Evolutionary conservation across 1,140 invertebrate genomes (phyloP).

Genomic region (Hesperophylax magnus): DNA sequence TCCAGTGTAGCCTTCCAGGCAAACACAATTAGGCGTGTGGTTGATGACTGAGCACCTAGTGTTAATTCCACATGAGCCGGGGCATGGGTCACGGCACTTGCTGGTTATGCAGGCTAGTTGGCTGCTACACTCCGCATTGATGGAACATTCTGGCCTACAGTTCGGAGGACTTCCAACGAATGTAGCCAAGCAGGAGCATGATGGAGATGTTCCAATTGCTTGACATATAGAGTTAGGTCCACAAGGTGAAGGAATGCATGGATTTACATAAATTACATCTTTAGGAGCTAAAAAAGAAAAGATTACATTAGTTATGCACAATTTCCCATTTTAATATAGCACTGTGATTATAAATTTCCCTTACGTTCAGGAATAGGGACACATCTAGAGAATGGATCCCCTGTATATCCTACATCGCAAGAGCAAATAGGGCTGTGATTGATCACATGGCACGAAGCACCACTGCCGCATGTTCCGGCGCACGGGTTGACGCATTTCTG

Average conservation of each 20-base stretch:
- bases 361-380: conserved; percentile 62
- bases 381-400: conserved; percentile 74
- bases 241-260: conserved; percentile 76
- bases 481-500: conserved; percentile 76
- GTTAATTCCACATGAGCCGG: conserved; percentile 77
- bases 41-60: conserved; percentile 75
- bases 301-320: background rate
- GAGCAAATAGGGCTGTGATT: conserved; percentile 75
- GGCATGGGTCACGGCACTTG: conserved; percentile 79
- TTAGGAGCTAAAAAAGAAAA: conserved; percentile 50
- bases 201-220: conserved; percentile 71
- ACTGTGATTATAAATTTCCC: conserved; percentile 47
- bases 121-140: conserved; percentile 77
- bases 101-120: conserved; percentile 77
- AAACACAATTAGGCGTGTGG: conserved; percentile 76
- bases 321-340: background rate
- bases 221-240: conserved; percentile 77
- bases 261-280: conserved; percentile 64
- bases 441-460: conserved; percentile 72
- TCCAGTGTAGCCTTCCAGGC: conserved; percentile 75
- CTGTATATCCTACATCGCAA: conserved; percentile 70
- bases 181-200: conserved; percentile 75
- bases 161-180: conserved; percentile 75
- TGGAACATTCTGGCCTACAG: conserved; percentile 79
- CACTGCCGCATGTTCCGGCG: conserved; percentile 73